A percentile compares a stretch with the other conserved stretches of the same genome.
These are phyloP conservation scores for Rissa tridactyla DNA, from an alignment of 2,113 vertebrate genomes.

Conservation along the genomic window DNA sequence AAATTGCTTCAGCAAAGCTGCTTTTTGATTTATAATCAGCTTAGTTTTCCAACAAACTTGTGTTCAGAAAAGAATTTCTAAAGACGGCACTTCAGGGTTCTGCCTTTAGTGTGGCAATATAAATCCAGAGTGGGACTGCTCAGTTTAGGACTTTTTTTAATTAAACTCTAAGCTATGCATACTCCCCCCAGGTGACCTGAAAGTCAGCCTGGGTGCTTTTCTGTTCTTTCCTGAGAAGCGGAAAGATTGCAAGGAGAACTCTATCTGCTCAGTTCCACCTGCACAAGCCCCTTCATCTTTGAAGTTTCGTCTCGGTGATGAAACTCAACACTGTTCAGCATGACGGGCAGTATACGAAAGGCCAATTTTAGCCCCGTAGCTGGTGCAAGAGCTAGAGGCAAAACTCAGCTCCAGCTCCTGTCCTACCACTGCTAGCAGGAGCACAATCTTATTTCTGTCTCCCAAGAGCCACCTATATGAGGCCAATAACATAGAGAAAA, in stretches of 20 bases:
- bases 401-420: background rate
- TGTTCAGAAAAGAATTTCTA: background rate
- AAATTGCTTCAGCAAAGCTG: background rate
- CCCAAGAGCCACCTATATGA: background rate
- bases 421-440: background rate
- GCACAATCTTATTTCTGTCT: background rate
- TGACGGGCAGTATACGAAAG: rapidly evolving
- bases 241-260: background rate
- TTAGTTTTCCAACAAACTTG: background rate
- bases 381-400: background rate
- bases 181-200: background rate
- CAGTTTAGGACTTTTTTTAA: background rate
- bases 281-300: too few relatives aligned
- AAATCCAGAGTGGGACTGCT: rapidly evolving
- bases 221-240: background rate
- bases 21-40: background rate
- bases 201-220: background rate
- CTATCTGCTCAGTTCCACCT: background rate
- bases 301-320: too few relatives aligned
- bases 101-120: rapidly evolving
- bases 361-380: background rate
- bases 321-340: background rate
- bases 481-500: background rate
- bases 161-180: too few relatives aligned
- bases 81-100: rapidly evolving